Evolutionary conservation across 2,797 vertebrate species (phyloP), one percentile per base, ranked within the genome.

Genomic region (Lacerta bilineata): DNA sequence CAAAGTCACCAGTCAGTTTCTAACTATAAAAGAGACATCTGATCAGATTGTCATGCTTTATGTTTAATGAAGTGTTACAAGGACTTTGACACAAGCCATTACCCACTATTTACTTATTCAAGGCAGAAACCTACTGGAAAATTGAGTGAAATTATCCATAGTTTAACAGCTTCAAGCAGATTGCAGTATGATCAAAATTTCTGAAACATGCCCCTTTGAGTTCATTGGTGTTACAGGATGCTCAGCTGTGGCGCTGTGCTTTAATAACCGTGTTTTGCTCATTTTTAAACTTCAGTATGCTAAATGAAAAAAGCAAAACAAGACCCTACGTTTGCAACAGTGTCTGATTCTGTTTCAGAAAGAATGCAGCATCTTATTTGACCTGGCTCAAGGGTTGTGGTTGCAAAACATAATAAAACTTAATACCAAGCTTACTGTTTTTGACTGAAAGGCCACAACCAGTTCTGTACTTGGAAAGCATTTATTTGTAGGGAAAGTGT

Each of bases 51-150:
- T 98, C 97, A 97, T 96, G 96, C 96, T 97, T 97, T 95, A 90
- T 97, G 97, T 97, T 97, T 98, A 99, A 98, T 98, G 98, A 97
- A 97, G 97, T 98, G 98, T 97, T 97, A 96, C 98, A 96, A 96
- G 97, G 96, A 97, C 97, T 97, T 98, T 97, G 97, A 98, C 98
- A 98, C 98, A 98, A 98, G 96, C 97, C 98, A 98, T 98, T 98
- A 98, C 97, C 97, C 96, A 94, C 96, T 98, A 98, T 98, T 98
- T 98, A 98, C 98, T 98, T 98, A 98, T 97, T 97, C 95, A 96
- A 96, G 96, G 95, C 96, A 95, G 96, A 97, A 97, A 95, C 95
- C 96, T 96, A 94, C 95, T 97, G 96, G 96, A 97, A 97, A 97
- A 97, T 97, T 95, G 95, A 95, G 97, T 93, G 43, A 97, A 97